Percentiles rank a stretch among this genome's conserved stretches.
These are phyloP conservation scores for Halocaridina rubra DNA, from an alignment of 2,888 invertebrate species.

Conservation along the genomic window DNA sequence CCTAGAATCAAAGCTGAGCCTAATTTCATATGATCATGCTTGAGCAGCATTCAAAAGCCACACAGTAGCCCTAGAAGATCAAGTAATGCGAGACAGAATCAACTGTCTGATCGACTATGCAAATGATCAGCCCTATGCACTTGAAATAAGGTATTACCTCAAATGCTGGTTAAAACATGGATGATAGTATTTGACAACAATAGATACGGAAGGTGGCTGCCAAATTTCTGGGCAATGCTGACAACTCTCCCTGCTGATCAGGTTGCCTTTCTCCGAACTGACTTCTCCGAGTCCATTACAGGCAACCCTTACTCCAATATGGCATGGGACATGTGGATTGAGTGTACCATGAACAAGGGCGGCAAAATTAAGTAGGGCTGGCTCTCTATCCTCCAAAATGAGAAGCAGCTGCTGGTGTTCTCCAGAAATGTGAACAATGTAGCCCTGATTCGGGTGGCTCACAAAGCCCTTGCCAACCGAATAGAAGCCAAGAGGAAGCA, in stretches of 20 bases:
- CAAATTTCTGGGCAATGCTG: not conserved
- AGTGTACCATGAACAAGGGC: conserved; percentile 11
- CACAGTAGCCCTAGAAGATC: too few relatives aligned
- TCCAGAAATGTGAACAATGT: conserved; percentile 21
- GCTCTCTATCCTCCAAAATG: too few relatives aligned
- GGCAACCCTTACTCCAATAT: conserved; percentile 10
- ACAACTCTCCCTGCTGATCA: not conserved
- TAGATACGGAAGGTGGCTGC: not conserved
- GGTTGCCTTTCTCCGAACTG: not conserved
- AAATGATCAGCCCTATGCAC: too few relatives aligned
- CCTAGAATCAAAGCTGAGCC: too few relatives aligned
- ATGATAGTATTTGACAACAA: not conserved
- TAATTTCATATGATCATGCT: too few relatives aligned
- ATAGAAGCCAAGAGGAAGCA: not conserved
- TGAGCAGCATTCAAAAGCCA: too few relatives aligned
- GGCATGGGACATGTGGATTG: too few relatives aligned
- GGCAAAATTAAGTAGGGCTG: conserved; percentile 11
- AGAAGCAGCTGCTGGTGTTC: conserved; percentile 13
- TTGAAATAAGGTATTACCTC: too few relatives aligned
- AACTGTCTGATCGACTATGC: too few relatives aligned
- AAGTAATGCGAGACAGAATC: too few relatives aligned
- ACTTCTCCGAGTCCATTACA: not conserved
- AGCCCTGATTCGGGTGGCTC: not conserved
- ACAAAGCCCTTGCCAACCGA: not conserved
- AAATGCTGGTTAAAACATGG: too few relatives aligned